phyloP scores from a whole-genome alignment of 2,113 vertebrate genomes.

The Struthio camelus region DNA sequence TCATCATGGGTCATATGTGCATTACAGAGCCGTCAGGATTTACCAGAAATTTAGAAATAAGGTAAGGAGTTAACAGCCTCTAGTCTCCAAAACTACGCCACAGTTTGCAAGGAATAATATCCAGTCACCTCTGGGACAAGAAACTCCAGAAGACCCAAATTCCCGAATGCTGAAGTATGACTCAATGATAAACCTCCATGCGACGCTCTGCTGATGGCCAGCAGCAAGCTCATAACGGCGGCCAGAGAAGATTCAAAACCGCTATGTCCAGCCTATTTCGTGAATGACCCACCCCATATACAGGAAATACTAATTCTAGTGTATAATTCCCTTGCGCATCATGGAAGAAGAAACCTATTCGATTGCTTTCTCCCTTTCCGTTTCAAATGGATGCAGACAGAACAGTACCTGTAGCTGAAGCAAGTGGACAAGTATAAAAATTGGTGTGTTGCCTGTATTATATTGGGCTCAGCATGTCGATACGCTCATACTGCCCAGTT shows the following conservation, averaged over 20 bases:
- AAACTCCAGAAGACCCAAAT: neutral
- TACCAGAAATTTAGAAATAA: neutral
- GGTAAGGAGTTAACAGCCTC: neutral
- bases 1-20: neutral
- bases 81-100: neutral
- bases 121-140: neutral
- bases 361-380: neutral
- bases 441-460: neutral
- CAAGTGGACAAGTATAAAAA: neutral
- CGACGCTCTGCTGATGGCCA: neutral
- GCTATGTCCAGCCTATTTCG: neutral
- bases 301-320: neutral
- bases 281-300: neutral
- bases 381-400: neutral
- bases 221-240: neutral
- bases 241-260: neutral
- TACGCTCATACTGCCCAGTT: neutral
- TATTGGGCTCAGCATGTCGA: neutral
- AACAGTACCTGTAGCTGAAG: neutral
- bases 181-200: neutral
- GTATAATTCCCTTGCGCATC: neutral
- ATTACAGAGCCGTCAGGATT: neutral
- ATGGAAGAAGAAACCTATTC: neutral
- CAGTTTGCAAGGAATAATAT: neutral
- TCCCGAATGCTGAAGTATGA: neutral